A percentile compares a stretch with the other conserved stretches of the same genome.
These are phyloP conservation scores for Anadara kagoshimensis DNA, from an alignment of 1,140 invertebrate genomes.

Conservation along the genomic window DNA sequence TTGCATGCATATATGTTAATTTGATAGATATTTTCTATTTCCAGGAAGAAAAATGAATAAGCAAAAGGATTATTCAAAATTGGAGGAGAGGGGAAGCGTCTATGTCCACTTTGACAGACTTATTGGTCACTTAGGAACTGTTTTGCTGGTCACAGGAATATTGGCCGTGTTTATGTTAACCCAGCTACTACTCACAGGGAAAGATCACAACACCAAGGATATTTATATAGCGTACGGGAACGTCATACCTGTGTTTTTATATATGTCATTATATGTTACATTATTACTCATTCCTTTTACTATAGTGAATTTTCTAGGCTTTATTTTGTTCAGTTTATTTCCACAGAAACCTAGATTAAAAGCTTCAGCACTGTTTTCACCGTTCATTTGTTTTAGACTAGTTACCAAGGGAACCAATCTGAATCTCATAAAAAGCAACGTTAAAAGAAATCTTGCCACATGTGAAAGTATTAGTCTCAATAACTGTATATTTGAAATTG, in stretches of 20 bases:
- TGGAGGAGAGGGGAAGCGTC: too few relatives aligned
- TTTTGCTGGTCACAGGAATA: too few relatives aligned
- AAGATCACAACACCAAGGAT: constrained; percentile 8
- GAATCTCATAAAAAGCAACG: constrained; percentile 90
- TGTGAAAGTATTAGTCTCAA: constrained; percentile 93
- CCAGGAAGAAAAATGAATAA: too few relatives aligned
- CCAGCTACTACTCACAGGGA: too few relatives aligned
- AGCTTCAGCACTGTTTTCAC: constrained; percentile 91
- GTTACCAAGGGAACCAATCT: constrained; percentile 97
- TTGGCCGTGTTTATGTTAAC: too few relatives aligned
- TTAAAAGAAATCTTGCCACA: constrained; percentile 89
- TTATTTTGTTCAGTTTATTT: constrained; percentile 95
- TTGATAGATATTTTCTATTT: too few relatives aligned
- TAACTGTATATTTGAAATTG: constrained; percentile 98
- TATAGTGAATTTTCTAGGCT: constrained; percentile 60
- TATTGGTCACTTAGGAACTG: too few relatives aligned
- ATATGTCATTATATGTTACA: constrained; percentile 50
- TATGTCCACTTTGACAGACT: too few relatives aligned
- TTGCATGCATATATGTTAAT: too few relatives aligned
- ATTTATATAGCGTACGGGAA: constrained; percentile 44
- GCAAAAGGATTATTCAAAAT: too few relatives aligned
- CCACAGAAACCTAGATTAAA: constrained; percentile 93
- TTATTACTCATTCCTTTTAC: constrained; percentile 54
- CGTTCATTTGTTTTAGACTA: constrained; percentile 95
- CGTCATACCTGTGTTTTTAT: constrained; percentile 47